Base-by-base conservation (phyloP, 30 jellyfish, hydroid and myxozoan genomes). In the Cassiopea andromeda region DNA sequence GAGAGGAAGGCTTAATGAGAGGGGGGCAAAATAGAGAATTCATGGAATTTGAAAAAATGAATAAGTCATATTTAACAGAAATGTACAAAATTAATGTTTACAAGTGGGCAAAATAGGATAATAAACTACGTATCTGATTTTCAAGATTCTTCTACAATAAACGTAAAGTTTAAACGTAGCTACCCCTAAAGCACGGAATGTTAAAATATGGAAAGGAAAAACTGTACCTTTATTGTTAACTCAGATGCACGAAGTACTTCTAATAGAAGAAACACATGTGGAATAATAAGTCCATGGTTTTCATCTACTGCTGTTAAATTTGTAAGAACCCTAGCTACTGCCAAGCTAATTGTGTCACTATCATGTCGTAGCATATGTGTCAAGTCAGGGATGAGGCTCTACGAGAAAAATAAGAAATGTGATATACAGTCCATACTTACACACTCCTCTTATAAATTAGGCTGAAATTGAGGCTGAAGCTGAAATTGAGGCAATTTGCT, bases 251-350 rank as follows among this genome's bases (percentile, higher is more conserved):
- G 94, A 44, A 93, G 71, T 7, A 93, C 38, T 77, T 89, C 97
- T 43, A 86, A 61, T 2, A 94, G 75, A 71, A 81, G 54, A 76
- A 44, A 57, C 47, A 86, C 18, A 43, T 90, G 97, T 27, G 93
- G 94, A 13, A 90, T 1, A 8, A 94, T 46, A 49, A 76, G 75
- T 7, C 66, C 69, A 46, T 90, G 97, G 64, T 92, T 90, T 49
- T 90, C 97, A 66, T 94, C 94, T 18, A 94, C 67, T 27, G 98
- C 83, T 43, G 98, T 84, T 70, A 94, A 69, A 67, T 94, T 94
- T 15, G 98, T 94, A 85, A 94, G 97, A 6, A 96, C 96, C 46
- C 93, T 81, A 12, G 92, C 58, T 2, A 86, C 94, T 50, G 97
- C 98, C 19, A 87, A 82, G 54, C 66, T 46, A 74, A 92, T 57